These are phyloP conservation scores for Halictus ligatus DNA, from an alignment of 2,888 invertebrate genomes.

Conservation along the genomic window DNA sequence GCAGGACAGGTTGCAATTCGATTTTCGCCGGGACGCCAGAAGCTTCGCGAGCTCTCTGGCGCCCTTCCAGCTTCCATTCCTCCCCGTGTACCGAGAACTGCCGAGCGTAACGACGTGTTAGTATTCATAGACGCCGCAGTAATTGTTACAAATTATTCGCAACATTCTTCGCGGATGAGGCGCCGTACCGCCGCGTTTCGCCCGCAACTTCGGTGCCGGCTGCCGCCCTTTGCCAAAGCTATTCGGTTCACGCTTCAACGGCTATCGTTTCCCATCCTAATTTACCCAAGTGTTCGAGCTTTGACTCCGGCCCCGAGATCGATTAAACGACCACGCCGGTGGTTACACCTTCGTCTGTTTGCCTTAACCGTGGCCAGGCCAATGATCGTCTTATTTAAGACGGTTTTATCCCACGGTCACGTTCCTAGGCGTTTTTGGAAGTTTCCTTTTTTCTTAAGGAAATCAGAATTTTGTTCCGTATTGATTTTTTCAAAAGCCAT, in stretches of 20 bases:
- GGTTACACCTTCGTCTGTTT: constrained; percentile 13
- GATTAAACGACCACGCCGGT: constrained; percentile 28
- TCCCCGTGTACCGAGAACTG: not conserved
- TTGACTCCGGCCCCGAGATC: constrained; percentile 27
- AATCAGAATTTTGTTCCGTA: not conserved
- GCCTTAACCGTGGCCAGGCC: not conserved
- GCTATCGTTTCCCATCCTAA: constrained; percentile 25
- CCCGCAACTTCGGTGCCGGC: not conserved
- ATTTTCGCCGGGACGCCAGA: not conserved
- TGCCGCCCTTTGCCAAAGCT: not conserved
- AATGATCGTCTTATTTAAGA: not conserved
- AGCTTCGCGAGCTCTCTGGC: not conserved
- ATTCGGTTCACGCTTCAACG: constrained; percentile 40
- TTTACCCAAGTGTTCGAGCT: constrained; percentile 21
- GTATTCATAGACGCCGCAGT: constrained; percentile 64
- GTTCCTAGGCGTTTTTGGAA: not conserved
- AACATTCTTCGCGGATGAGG: not conserved
- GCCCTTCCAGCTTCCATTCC: not conserved
- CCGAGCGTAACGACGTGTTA: constrained; percentile 42
- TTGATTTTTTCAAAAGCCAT: not conserved
- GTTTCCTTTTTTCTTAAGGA: not conserved
- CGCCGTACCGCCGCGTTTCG: not conserved
- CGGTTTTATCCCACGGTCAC: not conserved
- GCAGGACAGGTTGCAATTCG: not conserved
- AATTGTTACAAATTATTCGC: constrained; percentile 69